Base-by-base conservation (phyloP, 2,888 invertebrate genomes). In the Macroteleia sp. region DNA sequence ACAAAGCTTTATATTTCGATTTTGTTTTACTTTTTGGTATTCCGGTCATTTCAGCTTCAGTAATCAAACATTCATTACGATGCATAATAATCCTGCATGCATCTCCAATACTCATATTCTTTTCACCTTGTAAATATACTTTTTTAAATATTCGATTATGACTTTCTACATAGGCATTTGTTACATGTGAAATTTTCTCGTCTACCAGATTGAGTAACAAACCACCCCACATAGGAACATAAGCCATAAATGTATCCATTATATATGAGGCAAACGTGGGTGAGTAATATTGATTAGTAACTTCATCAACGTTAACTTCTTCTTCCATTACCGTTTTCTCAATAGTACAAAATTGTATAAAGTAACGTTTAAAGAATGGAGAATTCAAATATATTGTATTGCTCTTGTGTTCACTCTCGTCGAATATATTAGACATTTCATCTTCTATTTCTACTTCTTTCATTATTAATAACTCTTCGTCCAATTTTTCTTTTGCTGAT, bases 111-210 rank as follows among this genome's bases (percentile, higher is more conserved):
- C 25, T 32, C 2, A 19, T 19, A 28, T 8, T 56, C 36, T 36
- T 6, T 19, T 67, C 39, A 0, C 46, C 41, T 12, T 69, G 3
- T 9, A 61, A 16, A 28, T 17, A 5, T 5, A 14, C 20, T 10
- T 52, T 3, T 9, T 73, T 73, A 1, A 64, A 12, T 2, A 22
- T 19, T n/a, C 14, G 14, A 10, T 73, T 39, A n/a, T 64, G 56
- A 9, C 56, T 67, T 66, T 81, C 80, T 1, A 74, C 56, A 6
- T 69, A 77, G 12, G 80, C 80, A 52, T 82, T 81, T 6, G 74
- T 81, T 6, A 77, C 14, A 10, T 30, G 30, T 9, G 30, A 30
- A 8, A 30, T 30, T 8, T 10, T 10, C 2, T 10, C 10, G 30
- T 30, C 30, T 2, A 30, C 10, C 10, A 30, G 9, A 9, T 30